Conservation (phyloP, 1,140 invertebrate species). For the Zaprionus gabonicus region DNA sequence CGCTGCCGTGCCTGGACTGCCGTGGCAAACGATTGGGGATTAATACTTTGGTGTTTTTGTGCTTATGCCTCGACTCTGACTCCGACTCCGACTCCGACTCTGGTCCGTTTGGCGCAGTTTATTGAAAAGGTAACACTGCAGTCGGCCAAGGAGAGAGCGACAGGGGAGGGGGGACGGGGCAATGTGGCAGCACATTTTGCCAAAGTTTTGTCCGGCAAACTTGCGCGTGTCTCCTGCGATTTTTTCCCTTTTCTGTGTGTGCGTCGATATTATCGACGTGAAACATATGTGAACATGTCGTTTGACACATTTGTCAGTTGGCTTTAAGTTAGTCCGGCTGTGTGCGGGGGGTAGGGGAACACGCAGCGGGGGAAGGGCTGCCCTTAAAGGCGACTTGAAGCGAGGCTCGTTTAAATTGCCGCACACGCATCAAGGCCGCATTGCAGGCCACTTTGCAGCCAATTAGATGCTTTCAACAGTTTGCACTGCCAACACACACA, state of each 20-base stretch:
- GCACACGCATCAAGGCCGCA: conserved; percentile 50
- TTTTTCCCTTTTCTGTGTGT: conserved; percentile 17
- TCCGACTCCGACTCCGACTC: conserved; percentile 15
- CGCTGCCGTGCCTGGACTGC: conserved; percentile 26
- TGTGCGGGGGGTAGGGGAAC: background rate
- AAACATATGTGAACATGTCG: conserved; percentile 80
- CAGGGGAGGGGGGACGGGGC: conserved; percentile 16
- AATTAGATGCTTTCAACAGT: conserved; percentile 78
- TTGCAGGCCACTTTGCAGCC: conserved; percentile 71
- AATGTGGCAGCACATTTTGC: conserved; percentile 35
- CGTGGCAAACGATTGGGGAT: conserved; percentile 67
- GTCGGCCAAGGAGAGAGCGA: conserved; percentile 14
- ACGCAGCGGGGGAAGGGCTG: background rate
- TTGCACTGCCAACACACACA: conserved; percentile 26
- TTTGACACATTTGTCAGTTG: conserved; percentile 82
- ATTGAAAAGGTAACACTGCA: conserved; percentile 79
- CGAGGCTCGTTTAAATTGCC: conserved; percentile 52
- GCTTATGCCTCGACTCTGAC: conserved; percentile 24
- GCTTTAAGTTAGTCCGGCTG: conserved; percentile 58
- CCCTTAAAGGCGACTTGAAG: conserved; percentile 21
- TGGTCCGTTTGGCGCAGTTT: conserved; percentile 67
- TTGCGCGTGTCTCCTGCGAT: conserved; percentile 29
- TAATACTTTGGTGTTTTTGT: conserved; percentile 64
- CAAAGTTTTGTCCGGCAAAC: conserved; percentile 59
- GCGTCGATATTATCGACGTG: conserved; percentile 75